Percentiles rank a stretch among this genome's conserved stretches.
These are phyloP conservation scores for Chaetogeoica ovagalla DNA, from an alignment of 2,888 invertebrate genomes.

Conservation along the genomic window DNA sequence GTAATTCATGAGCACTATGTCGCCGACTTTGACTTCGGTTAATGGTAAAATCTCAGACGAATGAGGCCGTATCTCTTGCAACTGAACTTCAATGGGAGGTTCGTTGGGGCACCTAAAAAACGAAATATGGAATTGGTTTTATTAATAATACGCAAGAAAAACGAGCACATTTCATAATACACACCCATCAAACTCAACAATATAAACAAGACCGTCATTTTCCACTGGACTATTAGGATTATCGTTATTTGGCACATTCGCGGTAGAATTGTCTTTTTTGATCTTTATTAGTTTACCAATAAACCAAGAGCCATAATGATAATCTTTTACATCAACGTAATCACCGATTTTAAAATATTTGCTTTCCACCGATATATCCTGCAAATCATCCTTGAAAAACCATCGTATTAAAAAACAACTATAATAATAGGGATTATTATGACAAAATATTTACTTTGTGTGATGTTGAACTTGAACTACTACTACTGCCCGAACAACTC, in stretches of 20 bases:
- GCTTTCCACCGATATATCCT: neutral
- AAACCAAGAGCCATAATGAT: slow-evolving; percentile 59
- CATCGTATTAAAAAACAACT: neutral
- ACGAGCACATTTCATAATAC: neutral
- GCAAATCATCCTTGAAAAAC: slow-evolving; percentile 4
- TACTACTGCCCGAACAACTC: too few relatives aligned
- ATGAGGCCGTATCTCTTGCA: slow-evolving; percentile 69
- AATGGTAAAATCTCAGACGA: slow-evolving; percentile 65
- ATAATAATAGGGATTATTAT: neutral
- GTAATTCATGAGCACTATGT: slow-evolving; percentile 73
- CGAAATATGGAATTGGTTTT: neutral
- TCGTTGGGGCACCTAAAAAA: slow-evolving; percentile 56
- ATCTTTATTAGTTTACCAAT: slow-evolving; percentile 55
- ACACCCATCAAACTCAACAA: slow-evolving; percentile 29
- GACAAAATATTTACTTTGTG: slow-evolving; percentile 25
- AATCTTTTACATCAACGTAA: slow-evolving; percentile 60
- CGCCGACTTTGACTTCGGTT: slow-evolving; percentile 65
- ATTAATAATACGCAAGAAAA: neutral
- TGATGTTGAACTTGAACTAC: slow-evolving; percentile 8
- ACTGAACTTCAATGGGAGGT: slow-evolving; percentile 40
- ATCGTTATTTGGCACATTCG: slow-evolving; percentile 9
- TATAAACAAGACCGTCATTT: slow-evolving; percentile 59
- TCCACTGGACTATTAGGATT: slow-evolving; percentile 55
- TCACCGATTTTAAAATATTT: slow-evolving; percentile 55
- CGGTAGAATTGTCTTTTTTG: slow-evolving; percentile 37